Percentiles rank a stretch among this genome's conserved stretches.
Conservation (phyloP, 2,888 invertebrate species). For the Gasteruption jaculator region DNA sequence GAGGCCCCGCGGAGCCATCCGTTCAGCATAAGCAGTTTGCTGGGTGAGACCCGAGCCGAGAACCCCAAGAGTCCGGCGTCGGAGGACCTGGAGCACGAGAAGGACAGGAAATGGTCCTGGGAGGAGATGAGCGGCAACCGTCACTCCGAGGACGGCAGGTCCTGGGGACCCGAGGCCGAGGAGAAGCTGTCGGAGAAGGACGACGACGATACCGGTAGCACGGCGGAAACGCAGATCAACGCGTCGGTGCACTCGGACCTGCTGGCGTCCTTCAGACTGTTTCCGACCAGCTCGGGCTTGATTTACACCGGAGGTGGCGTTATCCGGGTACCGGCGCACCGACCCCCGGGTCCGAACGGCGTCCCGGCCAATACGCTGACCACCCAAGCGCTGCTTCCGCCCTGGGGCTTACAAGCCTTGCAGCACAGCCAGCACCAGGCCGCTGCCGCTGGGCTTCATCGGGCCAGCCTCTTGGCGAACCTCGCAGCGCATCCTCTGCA, state of each 20-base stretch:
- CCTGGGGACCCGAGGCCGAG: conserved; percentile 42
- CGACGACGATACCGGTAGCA: conserved; percentile 45
- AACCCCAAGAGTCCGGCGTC: conserved; percentile 39
- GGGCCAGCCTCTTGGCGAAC: conserved; percentile 47
- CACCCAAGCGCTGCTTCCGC: conserved; percentile 37
- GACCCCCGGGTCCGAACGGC: conserved; percentile 58
- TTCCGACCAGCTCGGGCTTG: conserved; percentile 42
- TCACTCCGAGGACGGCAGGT: conserved; percentile 40
- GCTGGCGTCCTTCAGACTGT: conserved; percentile 38
- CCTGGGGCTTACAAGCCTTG: conserved; percentile 45
- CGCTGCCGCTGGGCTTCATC: conserved; percentile 43
- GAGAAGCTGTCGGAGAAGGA: conserved; percentile 46
- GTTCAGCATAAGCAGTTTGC: conserved; percentile 47
- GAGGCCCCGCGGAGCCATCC: conserved; percentile 45
- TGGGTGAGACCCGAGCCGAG: conserved; percentile 38
- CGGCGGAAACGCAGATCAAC: conserved; percentile 36
- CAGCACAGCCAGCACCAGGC: conserved; percentile 45
- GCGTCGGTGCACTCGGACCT: conserved; percentile 33
- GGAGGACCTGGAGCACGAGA: conserved; percentile 42
- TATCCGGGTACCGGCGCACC: conserved; percentile 77
- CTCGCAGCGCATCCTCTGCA: conserved; percentile 47
- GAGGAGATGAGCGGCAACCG: conserved; percentile 41
- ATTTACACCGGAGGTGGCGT: conserved; percentile 63
- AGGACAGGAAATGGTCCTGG: conserved; percentile 41
- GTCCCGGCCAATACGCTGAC: conserved; percentile 31